Evolutionary conservation across 2,797 vertebrate genomes (phyloP).

Genomic region (Sebastes taczanowskii): DNA sequence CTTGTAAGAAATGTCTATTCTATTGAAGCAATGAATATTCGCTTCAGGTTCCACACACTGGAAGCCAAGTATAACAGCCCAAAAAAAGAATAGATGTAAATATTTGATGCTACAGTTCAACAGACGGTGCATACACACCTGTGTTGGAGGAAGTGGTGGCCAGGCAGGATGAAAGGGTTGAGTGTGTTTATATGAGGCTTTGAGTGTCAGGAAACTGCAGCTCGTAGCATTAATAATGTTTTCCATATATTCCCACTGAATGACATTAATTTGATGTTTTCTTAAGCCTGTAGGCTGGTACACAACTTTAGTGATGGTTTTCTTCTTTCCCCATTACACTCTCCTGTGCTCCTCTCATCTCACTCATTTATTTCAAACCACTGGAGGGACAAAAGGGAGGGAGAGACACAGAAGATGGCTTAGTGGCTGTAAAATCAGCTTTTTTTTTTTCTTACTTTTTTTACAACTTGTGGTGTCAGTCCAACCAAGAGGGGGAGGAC

Average conservation of each 20-base stretch:
- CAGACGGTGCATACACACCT: conserved; percentile 4
- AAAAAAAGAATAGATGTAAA: conserved; percentile 11
- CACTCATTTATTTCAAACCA: conserved; percentile 49
- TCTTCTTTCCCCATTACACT: conserved; percentile 6
- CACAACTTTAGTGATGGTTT: conserved; percentile 21
- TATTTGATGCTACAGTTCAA: conserved; percentile 26
- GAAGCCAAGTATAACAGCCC: conserved; percentile 2
- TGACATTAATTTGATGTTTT: conserved; percentile 45
- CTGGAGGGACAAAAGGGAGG: conserved; percentile 43
- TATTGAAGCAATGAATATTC: not conserved
- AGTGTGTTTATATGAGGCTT: conserved; percentile 18
- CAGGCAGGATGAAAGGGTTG: not conserved
- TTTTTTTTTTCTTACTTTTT: conserved; percentile 37
- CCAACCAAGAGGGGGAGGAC: conserved; percentile 31
- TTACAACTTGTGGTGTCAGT: conserved; percentile 59
- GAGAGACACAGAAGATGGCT: conserved; percentile 41
- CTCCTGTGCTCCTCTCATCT: conserved; percentile 11
- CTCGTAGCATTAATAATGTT: conserved; percentile 18
- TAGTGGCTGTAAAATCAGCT: conserved; percentile 55
- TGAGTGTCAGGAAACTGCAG: conserved; percentile 12
- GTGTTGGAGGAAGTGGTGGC: not conserved
- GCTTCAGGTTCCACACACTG: not conserved
- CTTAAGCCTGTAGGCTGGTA: conserved; percentile 26
- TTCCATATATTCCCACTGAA: conserved; percentile 33
- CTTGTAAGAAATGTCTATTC: not conserved